phyloP scores from a whole-genome alignment of 2,888 invertebrate species.

The Holacanthella duospinosa region DNA sequence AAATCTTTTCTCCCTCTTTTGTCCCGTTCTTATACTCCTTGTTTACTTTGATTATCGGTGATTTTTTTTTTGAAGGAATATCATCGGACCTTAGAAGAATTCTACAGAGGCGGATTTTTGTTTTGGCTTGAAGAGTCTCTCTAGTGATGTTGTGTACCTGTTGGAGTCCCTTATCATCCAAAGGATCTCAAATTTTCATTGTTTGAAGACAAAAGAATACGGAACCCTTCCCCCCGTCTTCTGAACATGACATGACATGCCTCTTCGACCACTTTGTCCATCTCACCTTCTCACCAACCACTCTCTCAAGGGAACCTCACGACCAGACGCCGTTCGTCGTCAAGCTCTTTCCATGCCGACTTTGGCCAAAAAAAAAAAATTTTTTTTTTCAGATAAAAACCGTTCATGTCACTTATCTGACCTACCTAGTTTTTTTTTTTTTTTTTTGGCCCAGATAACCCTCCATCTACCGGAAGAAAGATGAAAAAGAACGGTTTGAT shows the following conservation, averaged over 20 bases:
- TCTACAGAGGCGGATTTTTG: not conserved
- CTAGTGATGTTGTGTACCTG: not conserved
- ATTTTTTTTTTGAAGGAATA: not conserved
- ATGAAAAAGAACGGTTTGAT: too few species aligned
- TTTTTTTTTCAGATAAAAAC: too few species aligned
- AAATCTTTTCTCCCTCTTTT: not conserved
- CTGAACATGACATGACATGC: not conserved
- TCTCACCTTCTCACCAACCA: not conserved
- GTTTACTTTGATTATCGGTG: slow-evolving; percentile 1
- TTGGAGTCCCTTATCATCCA: not conserved
- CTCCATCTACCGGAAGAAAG: too few species aligned
- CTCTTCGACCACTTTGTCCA: not conserved
- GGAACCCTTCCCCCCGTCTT: not conserved
- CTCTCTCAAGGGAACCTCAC: not conserved
- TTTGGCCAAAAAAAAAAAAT: too few species aligned
- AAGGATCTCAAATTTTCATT: not conserved
- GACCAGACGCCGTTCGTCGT: not conserved
- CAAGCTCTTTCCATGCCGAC: too few species aligned
- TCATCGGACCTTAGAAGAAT: not conserved
- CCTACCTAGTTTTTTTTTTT: not conserved
- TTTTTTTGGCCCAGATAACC: not conserved
- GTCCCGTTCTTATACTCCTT: not conserved
- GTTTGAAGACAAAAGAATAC: not conserved
- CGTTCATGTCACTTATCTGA: too few species aligned
- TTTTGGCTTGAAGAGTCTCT: not conserved